phyloP scores from a whole-genome alignment of 2,888 invertebrate genomes.

The Nebria brevicollis region DNA sequence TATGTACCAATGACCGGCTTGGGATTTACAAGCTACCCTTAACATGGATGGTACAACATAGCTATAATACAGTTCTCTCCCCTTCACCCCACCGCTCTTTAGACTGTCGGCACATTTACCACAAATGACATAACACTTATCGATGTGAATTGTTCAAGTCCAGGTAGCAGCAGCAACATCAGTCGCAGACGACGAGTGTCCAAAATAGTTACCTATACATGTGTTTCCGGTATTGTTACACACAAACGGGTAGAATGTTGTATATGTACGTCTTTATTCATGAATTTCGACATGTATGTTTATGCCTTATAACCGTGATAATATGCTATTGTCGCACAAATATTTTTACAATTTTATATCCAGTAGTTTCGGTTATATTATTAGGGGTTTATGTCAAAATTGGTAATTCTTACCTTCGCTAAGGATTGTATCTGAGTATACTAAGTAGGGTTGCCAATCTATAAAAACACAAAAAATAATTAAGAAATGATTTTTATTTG shows the following conservation, averaged over 20 bases:
- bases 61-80: constrained; percentile 2
- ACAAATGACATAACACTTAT: constrained; percentile 45
- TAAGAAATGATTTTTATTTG: background rate
- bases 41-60: constrained; percentile 12
- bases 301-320: constrained; percentile 5
- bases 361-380: background rate
- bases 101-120: constrained; percentile 28
- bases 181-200: background rate
- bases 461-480: constrained; percentile 40
- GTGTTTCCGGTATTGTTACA: constrained; percentile 1
- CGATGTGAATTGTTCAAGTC: constrained; percentile 17
- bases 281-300: background rate
- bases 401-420: constrained; percentile 39
- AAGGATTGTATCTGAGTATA: constrained; percentile 41
- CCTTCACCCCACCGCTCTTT: background rate
- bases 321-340: constrained; percentile 1
- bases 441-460: constrained; percentile 45
- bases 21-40: constrained; percentile 31
- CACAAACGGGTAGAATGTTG: background rate
- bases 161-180: background rate
- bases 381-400: constrained; percentile 5
- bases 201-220: constrained; percentile 14
- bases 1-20: constrained; percentile 34
- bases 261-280: constrained; percentile 3
- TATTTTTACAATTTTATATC: background rate